Evolutionary conservation across 2,113 vertebrate species (phyloP).

Genomic region (Zosterops japonicus): DNA sequence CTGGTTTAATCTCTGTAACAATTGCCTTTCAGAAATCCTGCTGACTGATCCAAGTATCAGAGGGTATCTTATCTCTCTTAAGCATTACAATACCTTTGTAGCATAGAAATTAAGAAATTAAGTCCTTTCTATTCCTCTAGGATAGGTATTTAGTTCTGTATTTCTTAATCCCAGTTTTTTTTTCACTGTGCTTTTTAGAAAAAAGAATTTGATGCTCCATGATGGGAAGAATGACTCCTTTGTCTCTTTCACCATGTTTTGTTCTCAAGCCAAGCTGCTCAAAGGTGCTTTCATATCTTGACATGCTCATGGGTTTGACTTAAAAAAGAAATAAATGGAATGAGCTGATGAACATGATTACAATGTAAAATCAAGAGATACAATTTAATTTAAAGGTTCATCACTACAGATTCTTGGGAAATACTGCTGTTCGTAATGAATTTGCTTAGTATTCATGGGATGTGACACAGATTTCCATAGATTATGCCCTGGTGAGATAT

Average conservation of each 20-base stretch:
- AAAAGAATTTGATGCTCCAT: not conserved
- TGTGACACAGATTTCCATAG: not conserved
- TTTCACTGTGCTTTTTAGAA: not conserved
- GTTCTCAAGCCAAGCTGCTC: not conserved
- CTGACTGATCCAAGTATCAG: not conserved
- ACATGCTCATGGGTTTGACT: not conserved
- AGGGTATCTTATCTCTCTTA: not conserved
- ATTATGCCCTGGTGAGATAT: constrained; percentile 15
- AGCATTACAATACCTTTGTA: not conserved
- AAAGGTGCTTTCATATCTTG: not conserved
- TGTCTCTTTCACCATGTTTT: not conserved
- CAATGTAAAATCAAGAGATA: constrained; percentile 3
- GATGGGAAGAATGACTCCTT: not conserved
- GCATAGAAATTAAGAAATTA: not conserved
- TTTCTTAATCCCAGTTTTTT: not conserved
- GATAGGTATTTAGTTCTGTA: not conserved
- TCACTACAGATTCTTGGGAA: not conserved
- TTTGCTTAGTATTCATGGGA: constrained; percentile 25
- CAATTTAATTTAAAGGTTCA: constrained; percentile 18
- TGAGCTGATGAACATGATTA: not conserved
- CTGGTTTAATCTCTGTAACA: not conserved
- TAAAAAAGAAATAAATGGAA: not conserved
- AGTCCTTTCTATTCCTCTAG: not conserved
- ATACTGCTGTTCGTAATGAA: not conserved
- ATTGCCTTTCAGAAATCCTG: not conserved